Evolutionary conservation across 2,888 invertebrate genomes (phyloP).

Genomic region (Philereme vetulata): DNA sequence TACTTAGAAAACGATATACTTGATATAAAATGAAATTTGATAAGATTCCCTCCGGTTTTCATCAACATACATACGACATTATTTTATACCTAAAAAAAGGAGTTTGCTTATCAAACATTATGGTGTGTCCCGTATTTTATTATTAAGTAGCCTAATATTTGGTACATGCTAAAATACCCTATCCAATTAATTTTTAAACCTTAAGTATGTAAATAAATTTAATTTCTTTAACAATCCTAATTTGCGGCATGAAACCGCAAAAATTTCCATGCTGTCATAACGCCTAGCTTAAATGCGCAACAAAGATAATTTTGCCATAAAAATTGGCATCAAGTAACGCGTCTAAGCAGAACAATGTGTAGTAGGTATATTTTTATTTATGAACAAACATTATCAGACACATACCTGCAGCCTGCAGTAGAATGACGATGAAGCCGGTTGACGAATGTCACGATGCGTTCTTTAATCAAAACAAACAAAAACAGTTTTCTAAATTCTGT

Average conservation of each 20-base stretch:
- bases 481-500: constrained; percentile 37
- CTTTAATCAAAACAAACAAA: constrained; percentile 71
- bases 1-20: too few relatives aligned
- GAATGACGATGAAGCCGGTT: constrained; percentile 50
- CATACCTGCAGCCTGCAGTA: constrained; percentile 72
- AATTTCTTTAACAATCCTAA: constrained; percentile 49
- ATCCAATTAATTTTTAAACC: neutral
- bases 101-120: too few relatives aligned
- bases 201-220: constrained; percentile 42
- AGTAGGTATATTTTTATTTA: constrained; percentile 30
- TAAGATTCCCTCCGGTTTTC: too few relatives aligned
- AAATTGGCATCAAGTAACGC: constrained; percentile 5
- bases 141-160: too few relatives aligned
- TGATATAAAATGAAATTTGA: too few relatives aligned
- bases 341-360: neutral
- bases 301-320: constrained; percentile 26
- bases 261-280: constrained; percentile 50
- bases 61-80: too few relatives aligned
- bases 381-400: constrained; percentile 40
- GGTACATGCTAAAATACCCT: too few relatives aligned
- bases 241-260: constrained; percentile 60
- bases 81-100: too few relatives aligned
- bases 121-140: too few relatives aligned
- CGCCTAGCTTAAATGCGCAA: constrained; percentile 35
- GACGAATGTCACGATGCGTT: constrained; percentile 49